A percentile compares a stretch with the other conserved stretches of the same genome.
Conservation (phyloP, 2,888 invertebrate species). For the Dyspetes luteomarginatus region DNA sequence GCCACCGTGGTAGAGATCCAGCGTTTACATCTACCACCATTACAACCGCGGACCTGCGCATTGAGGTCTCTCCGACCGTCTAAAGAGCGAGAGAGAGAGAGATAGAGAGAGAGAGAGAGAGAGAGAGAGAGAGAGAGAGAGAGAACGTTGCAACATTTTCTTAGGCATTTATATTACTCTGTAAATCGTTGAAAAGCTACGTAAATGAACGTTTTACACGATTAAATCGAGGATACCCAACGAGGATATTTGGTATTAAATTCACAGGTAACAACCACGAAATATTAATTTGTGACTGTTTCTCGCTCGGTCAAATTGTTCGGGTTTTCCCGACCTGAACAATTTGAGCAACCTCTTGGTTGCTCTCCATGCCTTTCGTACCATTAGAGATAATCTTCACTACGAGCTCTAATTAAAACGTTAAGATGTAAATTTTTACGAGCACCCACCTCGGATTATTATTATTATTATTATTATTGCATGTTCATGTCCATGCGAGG, state of each 20-base stretch:
- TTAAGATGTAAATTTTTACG: constrained; percentile 74
- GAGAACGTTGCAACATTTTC: constrained; percentile 27
- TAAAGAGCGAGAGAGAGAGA: background rate
- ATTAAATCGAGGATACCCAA: constrained; percentile 35
- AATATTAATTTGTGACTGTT: background rate
- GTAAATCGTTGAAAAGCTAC: constrained; percentile 30
- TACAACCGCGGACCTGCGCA: constrained; percentile 51
- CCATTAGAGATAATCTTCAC: constrained; percentile 81
- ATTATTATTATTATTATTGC: too few relatives aligned
- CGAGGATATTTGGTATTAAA: constrained; percentile 4
- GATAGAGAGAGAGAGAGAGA: background rate
- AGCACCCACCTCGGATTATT: background rate
- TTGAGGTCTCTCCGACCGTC: constrained; percentile 2
- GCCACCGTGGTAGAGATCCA: constrained; percentile 36
- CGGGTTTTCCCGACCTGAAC: too few relatives aligned
- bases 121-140: background rate
- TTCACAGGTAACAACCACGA: constrained; percentile 3
- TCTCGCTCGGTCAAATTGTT: background rate
- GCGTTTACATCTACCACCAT: constrained; percentile 36
- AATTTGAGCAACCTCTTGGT: too few relatives aligned
- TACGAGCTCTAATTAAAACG: constrained; percentile 79
- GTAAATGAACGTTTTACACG: constrained; percentile 48
- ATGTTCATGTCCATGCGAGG: too few relatives aligned
- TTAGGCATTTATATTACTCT: constrained; percentile 6
- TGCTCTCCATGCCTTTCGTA: constrained; percentile 68